Evolutionary conservation across 2,888 invertebrate species (phyloP), one percentile per base, ranked within the genome.

Genomic region (Drosophila algonquin): DNA sequence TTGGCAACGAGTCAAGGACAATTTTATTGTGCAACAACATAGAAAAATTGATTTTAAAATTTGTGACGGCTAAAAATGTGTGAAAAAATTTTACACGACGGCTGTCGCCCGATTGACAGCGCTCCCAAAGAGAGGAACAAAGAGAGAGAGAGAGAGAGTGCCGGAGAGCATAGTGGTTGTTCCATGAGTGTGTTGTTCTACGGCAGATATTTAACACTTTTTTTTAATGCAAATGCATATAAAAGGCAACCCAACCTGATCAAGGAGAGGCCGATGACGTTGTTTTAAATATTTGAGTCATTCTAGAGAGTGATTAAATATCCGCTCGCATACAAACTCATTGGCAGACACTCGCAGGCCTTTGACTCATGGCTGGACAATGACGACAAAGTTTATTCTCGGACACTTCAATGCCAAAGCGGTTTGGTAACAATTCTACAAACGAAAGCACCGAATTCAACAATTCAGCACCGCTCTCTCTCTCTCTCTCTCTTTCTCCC

Each of bases 31-130:
- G 71, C 61, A 72, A 53, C 52, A 68, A 52, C 63, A 35, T 48
- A 18, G 16, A 77, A 81, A 81, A 75, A 50, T 64, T 21, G 44
- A 61, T 62, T 59, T 77, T 63, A 70, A 76, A 79, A 73, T 75
- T 76, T 79, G 68, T 70, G 77, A 63, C 57, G 32, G 57, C 73
- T 58, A 71, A 70, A 88, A 76, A 56, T 60, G 35, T 67, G 73
- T 82, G 73, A 68, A 75, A 84, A 81, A 81, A 75, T 78, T 79
- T 73, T 76, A 80, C 73, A 76, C 58, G 78, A 86, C 76, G 81
- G 70, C 59, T 63, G 74, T 69, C 62, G 82, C 57, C 75, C 77
- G 80, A 81, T 70, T 81, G 77, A 73, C 77, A 68, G 80, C 54
- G 74, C 73, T 54, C 14, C 50, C 50, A n/a, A n/a, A 40, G 40